Evolutionary conservation across 2,797 vertebrate species (phyloP), one percentile per base, ranked within the genome.

Genomic region (Salmo trutta): DNA sequence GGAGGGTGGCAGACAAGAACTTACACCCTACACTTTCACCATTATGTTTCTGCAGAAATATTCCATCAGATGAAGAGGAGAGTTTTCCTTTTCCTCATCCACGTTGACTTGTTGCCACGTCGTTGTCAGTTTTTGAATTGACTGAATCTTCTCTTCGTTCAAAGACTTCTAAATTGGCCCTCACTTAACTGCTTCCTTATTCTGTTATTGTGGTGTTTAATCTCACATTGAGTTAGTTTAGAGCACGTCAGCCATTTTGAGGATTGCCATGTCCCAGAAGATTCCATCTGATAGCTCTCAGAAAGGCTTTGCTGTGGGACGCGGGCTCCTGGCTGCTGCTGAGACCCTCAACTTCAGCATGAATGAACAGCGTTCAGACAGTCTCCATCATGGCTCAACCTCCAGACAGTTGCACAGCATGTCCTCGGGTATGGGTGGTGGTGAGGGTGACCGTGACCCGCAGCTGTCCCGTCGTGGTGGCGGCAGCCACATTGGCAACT

Each of bases 341-440:
- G 93, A 95, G 86, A 94, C 92, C 84, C 92, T 95, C 79, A 94
- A 93, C 89, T 95, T 90, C 86, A 94, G 82, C 86, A 91, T 95
- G 92, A 90, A 71, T 0, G 93, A 94, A 0, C 91, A 90, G 54
- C 88, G 89, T 29, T 84, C 93, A 6, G 84, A 85, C 74, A 65
- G 77, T 33, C 65, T 80, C 17, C 87, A 83, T 15, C 87, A 83
- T 17, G 70, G 80, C 74, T 73, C 85, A 1, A 77, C 85, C 53
- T 82, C 85, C 64, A 81, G 91, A n/a, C 88, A 87, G 62, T 81
- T 92, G 85, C 88, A 90, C 73, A 88, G 88, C 62, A 80, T 91
- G 88, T n/a, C 87, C 71, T 87, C 91, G 0, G 81, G 87, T 17
- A 75, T 90, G 59, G 88, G 90, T 51, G 80, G 85, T 17, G 77